These are phyloP conservation scores for Polylopha cassiicola DNA, from an alignment of 2,888 invertebrate species.

Conservation along the genomic window DNA sequence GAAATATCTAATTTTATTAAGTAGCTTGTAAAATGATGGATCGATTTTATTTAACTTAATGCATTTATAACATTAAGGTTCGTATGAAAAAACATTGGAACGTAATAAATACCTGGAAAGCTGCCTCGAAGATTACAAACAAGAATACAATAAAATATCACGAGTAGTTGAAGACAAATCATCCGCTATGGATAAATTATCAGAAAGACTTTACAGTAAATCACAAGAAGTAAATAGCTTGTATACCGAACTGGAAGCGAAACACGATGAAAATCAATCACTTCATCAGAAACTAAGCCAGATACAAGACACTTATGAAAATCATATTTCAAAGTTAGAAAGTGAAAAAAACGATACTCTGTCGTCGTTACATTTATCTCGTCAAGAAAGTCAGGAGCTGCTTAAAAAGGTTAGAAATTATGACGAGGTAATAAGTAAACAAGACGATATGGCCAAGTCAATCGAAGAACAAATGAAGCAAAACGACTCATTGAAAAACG, in stretches of 20 bases:
- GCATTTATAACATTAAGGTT: constrained; percentile 35
- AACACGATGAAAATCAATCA: constrained; percentile 38
- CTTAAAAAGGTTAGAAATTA: constrained; percentile 46
- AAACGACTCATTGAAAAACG: constrained; percentile 33
- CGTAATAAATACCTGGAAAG: constrained; percentile 52
- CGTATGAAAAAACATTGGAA: constrained; percentile 46
- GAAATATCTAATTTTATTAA: constrained; percentile 10
- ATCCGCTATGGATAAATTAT: constrained; percentile 45
- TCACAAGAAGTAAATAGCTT: constrained; percentile 49
- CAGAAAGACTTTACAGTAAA: constrained; percentile 43
- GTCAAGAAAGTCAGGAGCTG: constrained; percentile 52
- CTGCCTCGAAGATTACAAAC: constrained; percentile 39
- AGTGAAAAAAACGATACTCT: constrained; percentile 44
- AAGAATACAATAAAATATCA: constrained; percentile 39
- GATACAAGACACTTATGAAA: constrained; percentile 37
- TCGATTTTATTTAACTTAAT: constrained; percentile 3
- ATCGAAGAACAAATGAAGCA: constrained; percentile 33
- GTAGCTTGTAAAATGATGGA: neutral
- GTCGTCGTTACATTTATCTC: constrained; percentile 42
- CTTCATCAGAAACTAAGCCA: constrained; percentile 39
- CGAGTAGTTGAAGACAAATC: constrained; percentile 44
- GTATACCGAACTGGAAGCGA: constrained; percentile 40
- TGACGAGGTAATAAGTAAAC: constrained; percentile 33
- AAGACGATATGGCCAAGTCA: constrained; percentile 33
- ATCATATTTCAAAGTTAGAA: constrained; percentile 37